Percentiles rank a stretch among this genome's conserved stretches.
phyloP scores from a whole-genome alignment of 2,113 vertebrate species.

The Esox niger region DNA sequence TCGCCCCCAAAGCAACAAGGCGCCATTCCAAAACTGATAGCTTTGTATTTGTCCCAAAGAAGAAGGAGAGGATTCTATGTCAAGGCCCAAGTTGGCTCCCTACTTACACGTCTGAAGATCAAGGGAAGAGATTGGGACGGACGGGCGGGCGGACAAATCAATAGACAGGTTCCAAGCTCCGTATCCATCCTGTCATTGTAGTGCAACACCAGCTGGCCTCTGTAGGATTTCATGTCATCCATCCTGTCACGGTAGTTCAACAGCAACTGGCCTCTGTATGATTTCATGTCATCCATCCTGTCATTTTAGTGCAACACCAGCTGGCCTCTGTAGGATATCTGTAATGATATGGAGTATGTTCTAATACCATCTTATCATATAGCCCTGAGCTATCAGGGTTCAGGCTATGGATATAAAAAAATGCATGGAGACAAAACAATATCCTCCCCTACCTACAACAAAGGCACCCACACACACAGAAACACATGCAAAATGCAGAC shows the following conservation, averaged over 20 bases:
- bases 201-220: no score
- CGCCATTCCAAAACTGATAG: no score
- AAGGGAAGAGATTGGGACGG: no score
- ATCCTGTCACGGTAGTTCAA: background rate
- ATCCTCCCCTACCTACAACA: no score
- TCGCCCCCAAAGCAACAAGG: background rate
- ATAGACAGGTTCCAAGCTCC: no score
- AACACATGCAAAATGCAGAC: background rate
- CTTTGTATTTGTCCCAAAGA: conserved; percentile 10
- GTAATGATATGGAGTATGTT: background rate
- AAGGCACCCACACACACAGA: conserved; percentile 3
- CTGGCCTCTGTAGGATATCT: background rate
- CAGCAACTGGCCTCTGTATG: background rate
- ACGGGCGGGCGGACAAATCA: no score
- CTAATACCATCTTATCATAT: background rate
- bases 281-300: background rate
- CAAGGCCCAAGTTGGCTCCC: no score
- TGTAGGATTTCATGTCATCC: no score
- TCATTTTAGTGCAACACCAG: no score
- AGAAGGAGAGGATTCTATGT: background rate
- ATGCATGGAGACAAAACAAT: no score
- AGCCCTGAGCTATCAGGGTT: no score
- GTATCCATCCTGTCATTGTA: background rate
- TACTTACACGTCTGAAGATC: no score
- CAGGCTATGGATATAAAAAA: background rate